phyloP scores from a whole-genome alignment of 2,797 vertebrate species.

The Clarias platycephalus region DNA sequence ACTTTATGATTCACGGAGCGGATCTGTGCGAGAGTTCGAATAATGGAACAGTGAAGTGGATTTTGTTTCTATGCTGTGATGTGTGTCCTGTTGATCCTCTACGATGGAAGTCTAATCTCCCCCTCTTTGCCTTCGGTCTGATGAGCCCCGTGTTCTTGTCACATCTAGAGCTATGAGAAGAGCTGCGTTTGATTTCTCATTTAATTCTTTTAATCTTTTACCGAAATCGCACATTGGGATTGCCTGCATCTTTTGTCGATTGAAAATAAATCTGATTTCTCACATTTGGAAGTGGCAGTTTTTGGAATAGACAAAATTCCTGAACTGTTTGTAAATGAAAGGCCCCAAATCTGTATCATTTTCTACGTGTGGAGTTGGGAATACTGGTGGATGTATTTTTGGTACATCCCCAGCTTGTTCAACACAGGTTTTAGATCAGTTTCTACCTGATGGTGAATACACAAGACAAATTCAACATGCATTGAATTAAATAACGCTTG shows the following conservation, averaged over 20 bases:
- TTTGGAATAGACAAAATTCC: not conserved
- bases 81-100: conserved; percentile 30
- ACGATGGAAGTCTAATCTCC: conserved; percentile 31
- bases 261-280: not conserved
- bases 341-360: not conserved
- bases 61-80: conserved; percentile 36
- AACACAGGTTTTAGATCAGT: not conserved
- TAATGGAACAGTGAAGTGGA: not conserved
- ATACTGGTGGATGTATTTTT: not conserved
- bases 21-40: not conserved
- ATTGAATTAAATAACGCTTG: not conserved
- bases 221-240: conserved; percentile 40
- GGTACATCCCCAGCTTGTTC: not conserved
- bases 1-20: conserved; percentile 7
- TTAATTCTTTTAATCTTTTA: conserved; percentile 39
- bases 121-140: conserved; percentile 15
- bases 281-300: not conserved
- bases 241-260: not conserved
- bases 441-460: not conserved
- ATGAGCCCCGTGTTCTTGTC: conserved; percentile 2
- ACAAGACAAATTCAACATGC: not conserved
- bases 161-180: not conserved
- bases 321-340: not conserved
- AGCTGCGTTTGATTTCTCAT: conserved; percentile 12
- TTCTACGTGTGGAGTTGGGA: not conserved